Percentiles rank a stretch among this genome's conserved stretches.
Evolutionary conservation across 2,888 invertebrate genomes (phyloP).

Genomic region (Spicauda simplicius): DNA sequence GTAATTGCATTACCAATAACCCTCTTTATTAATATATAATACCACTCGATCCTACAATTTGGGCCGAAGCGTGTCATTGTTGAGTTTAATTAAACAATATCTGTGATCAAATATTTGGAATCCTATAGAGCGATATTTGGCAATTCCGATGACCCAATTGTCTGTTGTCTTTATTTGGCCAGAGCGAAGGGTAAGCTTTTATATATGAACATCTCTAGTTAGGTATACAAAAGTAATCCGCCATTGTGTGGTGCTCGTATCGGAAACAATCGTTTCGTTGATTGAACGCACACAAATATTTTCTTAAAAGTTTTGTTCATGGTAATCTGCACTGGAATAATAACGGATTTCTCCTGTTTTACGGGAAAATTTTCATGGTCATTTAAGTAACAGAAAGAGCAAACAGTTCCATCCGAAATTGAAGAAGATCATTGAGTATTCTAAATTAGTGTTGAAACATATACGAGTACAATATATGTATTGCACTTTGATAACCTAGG

Average conservation of each 20-base stretch:
- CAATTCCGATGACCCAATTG: conserved; percentile 30
- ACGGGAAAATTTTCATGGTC: background rate
- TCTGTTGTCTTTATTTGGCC: conserved; percentile 27
- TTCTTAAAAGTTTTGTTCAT: background rate
- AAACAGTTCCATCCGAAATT: background rate
- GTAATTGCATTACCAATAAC: conserved; percentile 58
- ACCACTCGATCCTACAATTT: conserved; percentile 39
- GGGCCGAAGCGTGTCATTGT: conserved; percentile 20
- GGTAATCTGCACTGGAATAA: background rate
- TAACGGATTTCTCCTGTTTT: background rate
- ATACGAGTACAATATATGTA: too few relatives aligned
- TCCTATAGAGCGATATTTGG: conserved; percentile 15
- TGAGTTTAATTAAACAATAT: conserved; percentile 37
- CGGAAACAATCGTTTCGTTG: conserved; percentile 7
- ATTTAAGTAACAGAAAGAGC: background rate
- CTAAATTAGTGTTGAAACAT: too few relatives aligned
- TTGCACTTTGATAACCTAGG: too few relatives aligned
- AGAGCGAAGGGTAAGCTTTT: conserved; percentile 18
- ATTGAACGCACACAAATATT: background rate
- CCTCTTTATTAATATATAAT: conserved; percentile 50
- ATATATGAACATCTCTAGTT: conserved; percentile 20
- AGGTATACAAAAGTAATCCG: conserved; percentile 13
- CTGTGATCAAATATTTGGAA: conserved; percentile 33
- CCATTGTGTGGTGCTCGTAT: background rate
- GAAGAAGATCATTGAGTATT: too few relatives aligned